Conservation (phyloP, 92 coral and sea anemone species). For the Siderastrea radians region DNA sequence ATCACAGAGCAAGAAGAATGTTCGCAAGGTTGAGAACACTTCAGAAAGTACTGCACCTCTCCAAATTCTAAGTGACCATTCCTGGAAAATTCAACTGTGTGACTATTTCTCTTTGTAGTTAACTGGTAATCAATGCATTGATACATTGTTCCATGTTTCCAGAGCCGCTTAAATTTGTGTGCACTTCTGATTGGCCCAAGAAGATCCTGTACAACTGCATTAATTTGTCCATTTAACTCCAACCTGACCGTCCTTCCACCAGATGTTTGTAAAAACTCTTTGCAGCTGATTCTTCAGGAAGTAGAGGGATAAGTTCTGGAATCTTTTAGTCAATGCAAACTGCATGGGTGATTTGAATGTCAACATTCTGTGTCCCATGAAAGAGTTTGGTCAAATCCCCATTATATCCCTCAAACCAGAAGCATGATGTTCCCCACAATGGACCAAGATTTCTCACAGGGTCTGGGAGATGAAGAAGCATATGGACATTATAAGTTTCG, state of each 20-base stretch:
- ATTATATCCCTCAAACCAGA: conserved; percentile 64
- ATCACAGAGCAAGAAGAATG: neutral
- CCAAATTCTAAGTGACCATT: conserved; percentile 30
- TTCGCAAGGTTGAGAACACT: conserved; percentile 29
- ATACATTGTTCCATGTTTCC: conserved; percentile 24
- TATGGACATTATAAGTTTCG: conserved; percentile 57
- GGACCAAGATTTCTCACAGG: conserved; percentile 58
- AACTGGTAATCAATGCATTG: conserved; percentile 19
- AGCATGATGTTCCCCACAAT: conserved; percentile 54
- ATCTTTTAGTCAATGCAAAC: conserved; percentile 43
- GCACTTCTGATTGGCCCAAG: conserved; percentile 22
- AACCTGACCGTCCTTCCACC: conserved; percentile 8
- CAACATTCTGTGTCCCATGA: conserved; percentile 61
- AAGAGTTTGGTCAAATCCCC: conserved; percentile 55
- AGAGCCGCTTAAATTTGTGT: conserved; percentile 20
- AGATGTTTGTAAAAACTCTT: conserved; percentile 27
- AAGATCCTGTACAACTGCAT: conserved; percentile 8
- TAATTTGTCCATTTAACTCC: conserved; percentile 1
- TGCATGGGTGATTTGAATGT: conserved; percentile 26
- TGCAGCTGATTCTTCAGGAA: conserved; percentile 42
- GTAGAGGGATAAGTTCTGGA: conserved; percentile 49
- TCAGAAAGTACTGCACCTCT: conserved; percentile 30
- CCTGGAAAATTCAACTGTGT: conserved; percentile 13
- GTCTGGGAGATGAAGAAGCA: conserved; percentile 51
- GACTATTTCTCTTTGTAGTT: conserved; percentile 31